A percentile compares a stretch with the other conserved stretches of the same genome.
Conservation (phyloP, 2,888 invertebrate species). For the Spisula solida region DNA sequence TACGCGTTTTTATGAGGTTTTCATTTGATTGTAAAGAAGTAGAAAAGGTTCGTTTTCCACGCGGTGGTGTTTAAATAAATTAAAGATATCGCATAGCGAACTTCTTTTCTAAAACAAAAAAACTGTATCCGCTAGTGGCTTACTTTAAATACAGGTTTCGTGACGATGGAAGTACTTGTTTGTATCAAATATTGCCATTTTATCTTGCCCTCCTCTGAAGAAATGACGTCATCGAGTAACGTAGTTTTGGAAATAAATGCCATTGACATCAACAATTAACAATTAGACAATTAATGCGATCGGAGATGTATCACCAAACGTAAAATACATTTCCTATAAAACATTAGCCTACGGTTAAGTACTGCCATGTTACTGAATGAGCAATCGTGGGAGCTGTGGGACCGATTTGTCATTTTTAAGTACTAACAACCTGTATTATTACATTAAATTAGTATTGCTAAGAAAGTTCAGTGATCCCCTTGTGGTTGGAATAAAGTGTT, state of each 20-base stretch:
- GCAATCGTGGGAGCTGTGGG: no score
- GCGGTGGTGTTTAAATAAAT: neutral
- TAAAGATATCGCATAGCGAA: neutral
- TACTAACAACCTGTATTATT: no score
- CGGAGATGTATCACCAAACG: neutral
- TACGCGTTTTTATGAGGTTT: no score
- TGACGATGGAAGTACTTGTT: neutral
- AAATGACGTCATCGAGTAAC: neutral
- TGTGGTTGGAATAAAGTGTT: no score
- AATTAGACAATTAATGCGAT: neutral
- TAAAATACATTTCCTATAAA: neutral
- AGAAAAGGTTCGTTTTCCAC: neutral
- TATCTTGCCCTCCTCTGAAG: neutral
- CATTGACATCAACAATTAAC: neutral
- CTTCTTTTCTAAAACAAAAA: neutral
- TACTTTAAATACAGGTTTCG: neutral
- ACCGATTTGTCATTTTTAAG: no score
- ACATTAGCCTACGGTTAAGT: no score
- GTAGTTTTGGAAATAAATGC: neutral
- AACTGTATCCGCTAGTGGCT: neutral
- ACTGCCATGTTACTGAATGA: no score
- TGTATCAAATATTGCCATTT: neutral
- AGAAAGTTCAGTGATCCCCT: no score
- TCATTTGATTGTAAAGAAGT: no score
- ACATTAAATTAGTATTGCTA: no score